Conservation (phyloP, 2,888 invertebrate species). For the Chrysopilus asiliformis region DNA sequence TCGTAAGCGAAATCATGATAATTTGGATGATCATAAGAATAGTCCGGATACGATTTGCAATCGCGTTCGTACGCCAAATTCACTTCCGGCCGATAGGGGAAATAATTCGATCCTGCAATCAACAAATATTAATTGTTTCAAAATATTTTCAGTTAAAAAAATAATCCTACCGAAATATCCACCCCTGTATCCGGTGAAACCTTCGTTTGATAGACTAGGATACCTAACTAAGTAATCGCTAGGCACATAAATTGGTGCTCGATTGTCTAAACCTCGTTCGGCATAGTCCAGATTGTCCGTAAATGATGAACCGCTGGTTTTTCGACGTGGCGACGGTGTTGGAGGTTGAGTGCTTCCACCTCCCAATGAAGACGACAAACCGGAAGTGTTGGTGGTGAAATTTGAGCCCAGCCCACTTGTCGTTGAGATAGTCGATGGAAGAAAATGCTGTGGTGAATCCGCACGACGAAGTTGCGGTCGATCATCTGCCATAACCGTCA, state of each 20-base stretch:
- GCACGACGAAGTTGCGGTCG: constrained; percentile 57
- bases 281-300: constrained; percentile 39
- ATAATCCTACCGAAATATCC: constrained; percentile 30
- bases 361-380: constrained; percentile 29
- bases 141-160: not conserved
- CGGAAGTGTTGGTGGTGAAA: constrained; percentile 34
- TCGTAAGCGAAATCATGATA: constrained; percentile 30
- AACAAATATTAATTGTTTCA: not conserved
- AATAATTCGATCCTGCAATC: constrained; percentile 32
- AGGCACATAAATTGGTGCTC: constrained; percentile 25
- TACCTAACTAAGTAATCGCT: constrained; percentile 27
- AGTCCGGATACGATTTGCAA: constrained; percentile 35
- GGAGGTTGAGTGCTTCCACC: constrained; percentile 39
- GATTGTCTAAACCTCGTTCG: constrained; percentile 19
- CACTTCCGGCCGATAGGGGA: constrained; percentile 33
- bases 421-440: constrained; percentile 40
- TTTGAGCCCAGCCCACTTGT: constrained; percentile 42
- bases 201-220: constrained; percentile 29
- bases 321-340: constrained; percentile 56
- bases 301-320: constrained; percentile 57
- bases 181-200: constrained; percentile 25
- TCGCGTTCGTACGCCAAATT: constrained; percentile 32
- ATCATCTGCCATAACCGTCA: constrained; percentile 28
- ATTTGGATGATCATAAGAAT: constrained; percentile 28
- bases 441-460: constrained; percentile 59